A percentile compares a stretch with the other conserved stretches of the same genome.
Evolutionary conservation across 2,797 vertebrate genomes (phyloP).

Genomic region (Podargus strigoides): DNA sequence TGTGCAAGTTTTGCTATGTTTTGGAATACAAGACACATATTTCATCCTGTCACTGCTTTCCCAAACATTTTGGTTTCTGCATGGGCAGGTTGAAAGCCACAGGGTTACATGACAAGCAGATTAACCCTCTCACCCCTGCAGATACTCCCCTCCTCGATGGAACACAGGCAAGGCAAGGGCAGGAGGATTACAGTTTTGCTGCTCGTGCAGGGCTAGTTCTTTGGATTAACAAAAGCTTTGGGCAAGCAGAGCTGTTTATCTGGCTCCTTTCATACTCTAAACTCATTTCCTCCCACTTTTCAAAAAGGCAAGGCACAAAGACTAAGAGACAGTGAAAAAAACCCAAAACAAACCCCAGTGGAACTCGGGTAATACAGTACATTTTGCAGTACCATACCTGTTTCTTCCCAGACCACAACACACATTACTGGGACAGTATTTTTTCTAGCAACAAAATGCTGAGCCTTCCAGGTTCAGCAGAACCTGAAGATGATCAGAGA

Average conservation of each 20-base stretch:
- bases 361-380: rapidly evolving
- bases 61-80: neutral
- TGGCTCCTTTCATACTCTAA: neutral
- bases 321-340: neutral
- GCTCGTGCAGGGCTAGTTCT: neutral
- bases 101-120: neutral
- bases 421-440: neutral
- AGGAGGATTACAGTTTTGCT: neutral
- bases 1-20: rapidly evolving
- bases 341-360: neutral
- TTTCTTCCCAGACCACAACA: too few relatives aligned
- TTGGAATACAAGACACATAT: neutral
- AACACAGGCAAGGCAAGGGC: neutral
- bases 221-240: neutral
- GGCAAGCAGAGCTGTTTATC: neutral
- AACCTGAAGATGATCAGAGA: neutral
- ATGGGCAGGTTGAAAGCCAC: neutral
- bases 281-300: neutral
- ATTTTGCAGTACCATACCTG: neutral
- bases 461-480: neutral
- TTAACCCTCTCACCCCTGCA: neutral
- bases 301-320: neutral
- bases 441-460: neutral
- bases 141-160: neutral
- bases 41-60: rapidly evolving